Evolutionary conservation across 2,113 vertebrate genomes (phyloP).

Genomic region (Xenopus laevis): DNA sequence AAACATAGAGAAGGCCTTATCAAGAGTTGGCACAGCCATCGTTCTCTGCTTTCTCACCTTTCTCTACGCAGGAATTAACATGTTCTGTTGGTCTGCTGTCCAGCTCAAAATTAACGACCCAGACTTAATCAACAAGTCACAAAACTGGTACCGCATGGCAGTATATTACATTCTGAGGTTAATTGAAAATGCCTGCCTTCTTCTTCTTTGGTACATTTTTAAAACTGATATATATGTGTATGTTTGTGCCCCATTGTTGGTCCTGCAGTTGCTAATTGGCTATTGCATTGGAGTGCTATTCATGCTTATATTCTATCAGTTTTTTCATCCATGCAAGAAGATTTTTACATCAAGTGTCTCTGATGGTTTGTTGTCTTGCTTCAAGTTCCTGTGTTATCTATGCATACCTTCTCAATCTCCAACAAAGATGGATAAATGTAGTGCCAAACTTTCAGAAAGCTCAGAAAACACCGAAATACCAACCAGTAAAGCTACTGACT

Average conservation of each 20-base stretch:
- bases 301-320: conserved; percentile 95
- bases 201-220: conserved; percentile 84
- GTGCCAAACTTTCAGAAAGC: conserved; percentile 50
- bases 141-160: conserved; percentile 84
- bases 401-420: conserved; percentile 49
- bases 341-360: conserved; percentile 84
- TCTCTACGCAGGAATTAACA: conserved; percentile 92
- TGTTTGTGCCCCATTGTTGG: conserved; percentile 77
- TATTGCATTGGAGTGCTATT: conserved; percentile 83
- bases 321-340: conserved; percentile 89
- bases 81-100: conserved; percentile 97
- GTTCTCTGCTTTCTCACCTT: conserved; percentile 90
- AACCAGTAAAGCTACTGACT: conserved; percentile 56
- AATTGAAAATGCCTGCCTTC: conserved; percentile 83
- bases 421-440: conserved; percentile 49
- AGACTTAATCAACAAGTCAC: conserved; percentile 90
- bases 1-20: conserved; percentile 92
- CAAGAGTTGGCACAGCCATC: conserved; percentile 82
- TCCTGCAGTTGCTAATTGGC: conserved; percentile 79
- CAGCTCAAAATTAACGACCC: conserved; percentile 87
- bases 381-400: conserved; percentile 67
- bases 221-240: conserved; percentile 83
- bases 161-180: conserved; percentile 88
- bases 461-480: conserved; percentile 46
- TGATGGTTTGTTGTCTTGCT: conserved; percentile 71